Conservation (phyloP, 2,888 invertebrate genomes). For the Harpagoxenus sublaevis region DNA sequence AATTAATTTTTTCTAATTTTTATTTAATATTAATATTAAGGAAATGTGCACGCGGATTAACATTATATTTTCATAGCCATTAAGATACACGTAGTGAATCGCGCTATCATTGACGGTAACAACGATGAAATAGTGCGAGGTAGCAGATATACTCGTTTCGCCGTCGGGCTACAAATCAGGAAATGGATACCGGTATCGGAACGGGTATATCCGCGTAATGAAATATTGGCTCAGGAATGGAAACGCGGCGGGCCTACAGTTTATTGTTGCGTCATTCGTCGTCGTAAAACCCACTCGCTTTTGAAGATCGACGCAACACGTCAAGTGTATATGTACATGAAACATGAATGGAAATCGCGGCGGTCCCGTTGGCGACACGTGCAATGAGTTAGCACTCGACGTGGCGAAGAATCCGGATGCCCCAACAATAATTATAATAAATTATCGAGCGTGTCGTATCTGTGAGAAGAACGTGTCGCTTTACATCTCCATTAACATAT, state of each 20-base stretch:
- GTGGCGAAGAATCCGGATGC: background rate
- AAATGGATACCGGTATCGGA: constrained; percentile 31
- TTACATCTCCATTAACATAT: constrained; percentile 51
- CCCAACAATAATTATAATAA: constrained; percentile 53
- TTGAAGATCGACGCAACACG: constrained; percentile 64
- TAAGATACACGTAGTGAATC: constrained; percentile 4
- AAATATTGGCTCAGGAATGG: constrained; percentile 46
- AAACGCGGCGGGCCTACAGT: constrained; percentile 36
- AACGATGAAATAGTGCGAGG: constrained; percentile 4
- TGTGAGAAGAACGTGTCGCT: background rate
- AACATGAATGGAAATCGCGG: constrained; percentile 69
- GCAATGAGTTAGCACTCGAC: constrained; percentile 53
- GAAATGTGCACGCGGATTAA: background rate
- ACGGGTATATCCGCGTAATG: constrained; percentile 37
- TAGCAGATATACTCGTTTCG: background rate
- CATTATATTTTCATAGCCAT: background rate
- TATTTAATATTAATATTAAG: background rate
- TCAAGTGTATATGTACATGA: constrained; percentile 42
- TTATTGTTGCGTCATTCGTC: constrained; percentile 69
- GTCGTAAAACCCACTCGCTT: constrained; percentile 70
- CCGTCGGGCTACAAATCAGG: constrained; percentile 56
- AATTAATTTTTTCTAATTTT: background rate
- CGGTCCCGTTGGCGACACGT: constrained; percentile 67
- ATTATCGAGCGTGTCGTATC: constrained; percentile 22
- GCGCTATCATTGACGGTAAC: background rate